Evolutionary conservation across 2,888 invertebrate species (phyloP).

Genomic region (Orthonevra nobilis): DNA sequence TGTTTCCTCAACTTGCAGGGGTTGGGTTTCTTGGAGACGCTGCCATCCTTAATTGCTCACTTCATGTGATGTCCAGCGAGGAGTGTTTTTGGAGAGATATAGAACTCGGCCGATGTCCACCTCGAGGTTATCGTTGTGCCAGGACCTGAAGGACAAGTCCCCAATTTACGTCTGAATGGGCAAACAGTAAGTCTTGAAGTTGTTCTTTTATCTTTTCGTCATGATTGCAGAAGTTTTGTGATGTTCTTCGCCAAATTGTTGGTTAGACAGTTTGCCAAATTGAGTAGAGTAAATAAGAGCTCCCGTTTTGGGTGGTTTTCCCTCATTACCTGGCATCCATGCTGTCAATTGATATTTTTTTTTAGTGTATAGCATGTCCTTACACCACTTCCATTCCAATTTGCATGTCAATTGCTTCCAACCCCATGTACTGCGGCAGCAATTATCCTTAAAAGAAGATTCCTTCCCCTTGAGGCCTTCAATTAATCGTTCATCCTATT

Average conservation of each 20-base stretch:
- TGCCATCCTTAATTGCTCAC: slow-evolving; percentile 63
- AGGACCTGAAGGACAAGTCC: slow-evolving; percentile 56
- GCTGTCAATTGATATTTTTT: too few species aligned
- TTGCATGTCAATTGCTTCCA: slow-evolving; percentile 25
- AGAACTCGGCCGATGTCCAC: slow-evolving; percentile 39
- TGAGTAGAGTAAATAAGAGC: too few species aligned
- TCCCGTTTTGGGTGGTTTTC: not conserved
- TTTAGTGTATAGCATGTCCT: too few species aligned
- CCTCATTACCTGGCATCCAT: too few species aligned
- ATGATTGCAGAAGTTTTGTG: slow-evolving; percentile 37
- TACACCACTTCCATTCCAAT: not conserved
- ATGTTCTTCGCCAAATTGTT: not conserved
- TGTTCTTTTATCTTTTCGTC: slow-evolving; percentile 37
- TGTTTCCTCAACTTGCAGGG: not conserved
- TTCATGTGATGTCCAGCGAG: slow-evolving; percentile 45
- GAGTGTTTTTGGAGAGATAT: slow-evolving; percentile 57
- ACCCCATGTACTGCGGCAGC: slow-evolving; percentile 10
- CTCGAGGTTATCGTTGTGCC: slow-evolving; percentile 19
- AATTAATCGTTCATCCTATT: slow-evolving; percentile 57
- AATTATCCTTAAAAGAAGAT: slow-evolving; percentile 20
- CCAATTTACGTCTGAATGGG: slow-evolving; percentile 71
- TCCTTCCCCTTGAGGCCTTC: slow-evolving; percentile 20
- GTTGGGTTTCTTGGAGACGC: not conserved
- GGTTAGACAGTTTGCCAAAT: not conserved
- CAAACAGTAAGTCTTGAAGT: slow-evolving; percentile 70